Conservation (phyloP, 2,797 vertebrate genomes). For the Tympanoctomys barrerae region DNA sequence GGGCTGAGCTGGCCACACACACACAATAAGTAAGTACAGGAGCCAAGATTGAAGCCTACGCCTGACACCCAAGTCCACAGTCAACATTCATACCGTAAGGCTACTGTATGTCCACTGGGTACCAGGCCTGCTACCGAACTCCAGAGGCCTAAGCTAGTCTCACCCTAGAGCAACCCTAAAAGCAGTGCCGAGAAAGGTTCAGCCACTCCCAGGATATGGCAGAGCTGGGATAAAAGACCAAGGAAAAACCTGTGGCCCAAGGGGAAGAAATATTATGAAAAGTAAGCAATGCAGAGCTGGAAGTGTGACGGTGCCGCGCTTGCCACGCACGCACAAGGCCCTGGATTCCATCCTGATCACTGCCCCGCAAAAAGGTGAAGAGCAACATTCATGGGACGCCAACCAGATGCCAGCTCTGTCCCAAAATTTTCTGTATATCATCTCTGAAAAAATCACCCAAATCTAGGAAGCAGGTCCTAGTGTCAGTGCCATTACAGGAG, state of each 20-base stretch:
- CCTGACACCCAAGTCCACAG: not conserved
- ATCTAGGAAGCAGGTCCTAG: not conserved
- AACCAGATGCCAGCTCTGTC: not conserved
- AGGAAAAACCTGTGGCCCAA: not conserved
- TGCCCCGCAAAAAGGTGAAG: not conserved
- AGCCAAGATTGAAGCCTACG: not conserved
- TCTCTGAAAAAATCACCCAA: constrained; percentile 3
- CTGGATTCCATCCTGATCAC: not conserved
- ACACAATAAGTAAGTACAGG: too few relatives aligned
- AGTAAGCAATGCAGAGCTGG: not conserved
- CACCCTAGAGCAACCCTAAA: not conserved
- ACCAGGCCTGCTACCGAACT: not conserved
- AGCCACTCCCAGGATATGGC: not conserved
- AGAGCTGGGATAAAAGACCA: not conserved
- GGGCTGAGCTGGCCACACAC: too few relatives aligned
- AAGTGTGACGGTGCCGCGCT: not conserved
- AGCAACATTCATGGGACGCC: not conserved
- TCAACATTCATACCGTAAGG: not conserved
- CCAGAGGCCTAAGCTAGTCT: not conserved
- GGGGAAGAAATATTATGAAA: not conserved
- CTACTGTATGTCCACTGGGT: not conserved
- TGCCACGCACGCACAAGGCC: not conserved
- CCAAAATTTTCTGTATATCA: not conserved
- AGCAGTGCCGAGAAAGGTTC: not conserved
- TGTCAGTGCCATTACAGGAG: not conserved